Evolutionary conservation across 2,888 invertebrate genomes (phyloP), one percentile per base, ranked within the genome.

Genomic region (Hirtodrosophila duncani): DNA sequence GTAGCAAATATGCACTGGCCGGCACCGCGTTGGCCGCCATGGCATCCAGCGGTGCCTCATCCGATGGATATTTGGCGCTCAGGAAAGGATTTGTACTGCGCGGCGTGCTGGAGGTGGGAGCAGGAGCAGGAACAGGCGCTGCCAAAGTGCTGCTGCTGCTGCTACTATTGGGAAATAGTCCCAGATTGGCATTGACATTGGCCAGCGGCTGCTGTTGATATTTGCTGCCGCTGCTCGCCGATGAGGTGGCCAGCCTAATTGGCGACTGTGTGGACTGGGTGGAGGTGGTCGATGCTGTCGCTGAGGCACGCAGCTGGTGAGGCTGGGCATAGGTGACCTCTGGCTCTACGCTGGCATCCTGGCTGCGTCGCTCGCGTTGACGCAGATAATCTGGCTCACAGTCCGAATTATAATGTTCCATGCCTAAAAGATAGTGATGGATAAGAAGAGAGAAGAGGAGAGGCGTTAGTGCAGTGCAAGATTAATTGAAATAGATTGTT

Each of bases 341-440:
- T 27, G 53, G 52, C n/a, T 21, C 50, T 13, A 16, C 24, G 5
- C 17, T 31, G 9, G 21, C 27, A 1, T 56, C 69, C 7, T 56
- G 70, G 29, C 43, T 27, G 38, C 60, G 80, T 3, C 57, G 72
- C 8, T 61, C 55, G 49, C 60, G 69, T 7, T 82, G 75, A 8
- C 82, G 75, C 24, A 81, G 56, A 65, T 83, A 84, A 1, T 81
- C 74, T 7, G 81, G 71, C 50, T 93, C 93, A 33, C 90, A 89
- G 72, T 93, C 92, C 2, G 93, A 92, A 41, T 93, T 91, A 78
- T 93, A 93, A 51, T 92, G 90, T 67, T 93, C 92, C 67, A 84
- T 79, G 43, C 78, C 83, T 84, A 44, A 4, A 24, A 63, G 57
- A 34, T 7, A 9, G 34, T 1, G 57, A 34, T 7, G n/a, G 34